Evolutionary conservation across 1,140 invertebrate genomes (phyloP), one percentile per base, ranked within the genome.

Genomic region (Oryzaephilus surinamensis): DNA sequence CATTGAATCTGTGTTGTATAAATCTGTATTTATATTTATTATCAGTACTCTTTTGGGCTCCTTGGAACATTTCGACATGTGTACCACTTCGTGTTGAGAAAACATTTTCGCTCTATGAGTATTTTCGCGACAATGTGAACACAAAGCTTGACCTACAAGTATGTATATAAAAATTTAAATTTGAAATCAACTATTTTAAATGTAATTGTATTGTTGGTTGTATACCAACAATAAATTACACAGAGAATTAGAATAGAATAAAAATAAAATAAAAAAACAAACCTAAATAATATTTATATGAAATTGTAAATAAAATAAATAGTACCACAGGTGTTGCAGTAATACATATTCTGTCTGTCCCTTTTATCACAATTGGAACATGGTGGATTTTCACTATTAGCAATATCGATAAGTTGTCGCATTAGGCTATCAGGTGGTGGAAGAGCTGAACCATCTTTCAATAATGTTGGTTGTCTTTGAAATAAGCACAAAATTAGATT

Each of bases 101-200:
- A 82, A 82, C 79, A 82, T 82, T 57, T 80, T 79, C 1, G 79
- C 78, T 17, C 76, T 62, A 48, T 82, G 78, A 2, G 79, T 81
- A 48, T 79, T 74, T 47, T 81, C 77, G 29, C 77, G 61, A 52
- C 79, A 81, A 46, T 72, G 68, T 10, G 67, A 71, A 58, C 79
- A 82, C 12, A 82, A 57, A 8, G 77, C 76, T 66, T 81, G 78
- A 36, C 77, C 78, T 81, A 58, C 31, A 63, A 61, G 3, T 5
- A 8, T 24, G 6, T 12, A 4, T 8, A 20, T 8, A 20, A 4
- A 20, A 20, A 5, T 20, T 20, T 20, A 8, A 5, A 5, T 20
- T 20, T 20, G 19, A 20, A 5, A 20, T 8, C 19, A 20, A 4
- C 20, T 1, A 6, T 21, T 21, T 6, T 6, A 21, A 21, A 21